Evolutionary conservation across 1,140 invertebrate genomes (phyloP), one percentile per base, ranked within the genome.

Genomic region (Bombus sibiricus): DNA sequence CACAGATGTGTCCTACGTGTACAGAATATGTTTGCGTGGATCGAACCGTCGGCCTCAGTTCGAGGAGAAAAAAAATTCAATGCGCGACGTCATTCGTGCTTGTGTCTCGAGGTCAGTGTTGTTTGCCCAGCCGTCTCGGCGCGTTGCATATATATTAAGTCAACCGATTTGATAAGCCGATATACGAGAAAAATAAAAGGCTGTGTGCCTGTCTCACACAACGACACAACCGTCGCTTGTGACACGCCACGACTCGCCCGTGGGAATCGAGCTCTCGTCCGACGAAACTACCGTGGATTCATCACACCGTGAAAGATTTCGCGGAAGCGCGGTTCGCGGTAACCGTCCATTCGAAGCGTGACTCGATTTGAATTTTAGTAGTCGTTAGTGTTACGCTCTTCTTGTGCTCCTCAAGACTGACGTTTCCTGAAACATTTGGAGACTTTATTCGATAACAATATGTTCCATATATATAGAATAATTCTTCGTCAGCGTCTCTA

Each of bases 51-150:
- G 43, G 18, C 5, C 47, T 25, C 22, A 2, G 22, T 28, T 4
- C 2, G 34, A 32, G 6, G 71, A 47, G 76, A 53, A 57, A 75
- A 72, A 62, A 53, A 18, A 22, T 34, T 13, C 43, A 34, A 64
- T 32, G n/a, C 32, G 22, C 68, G 71, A 77, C 74, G 72, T 83
- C 74, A 75, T 22, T 41, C 62, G 74, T 57, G 39, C 62, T 69
- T 53, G 74, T 68, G 81, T 68, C 64, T 83, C 76, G 77, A 85
- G 76, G 83, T 85, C 83, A 85, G 83, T 85, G 83, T 80, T 85
- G 83, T 85, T 85, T 85, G 83, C 76, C 77, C 83, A 80, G 77
- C 77, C 77, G 83, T 80, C 83, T 79, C 83, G 83, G 28, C 81
- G 62, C 74, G 28, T 47, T 34, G 64, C 25, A 59, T 68, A 57